Evolutionary conservation across 1,140 invertebrate species (phyloP).

Genomic region (Rhopalosiphum padi): DNA sequence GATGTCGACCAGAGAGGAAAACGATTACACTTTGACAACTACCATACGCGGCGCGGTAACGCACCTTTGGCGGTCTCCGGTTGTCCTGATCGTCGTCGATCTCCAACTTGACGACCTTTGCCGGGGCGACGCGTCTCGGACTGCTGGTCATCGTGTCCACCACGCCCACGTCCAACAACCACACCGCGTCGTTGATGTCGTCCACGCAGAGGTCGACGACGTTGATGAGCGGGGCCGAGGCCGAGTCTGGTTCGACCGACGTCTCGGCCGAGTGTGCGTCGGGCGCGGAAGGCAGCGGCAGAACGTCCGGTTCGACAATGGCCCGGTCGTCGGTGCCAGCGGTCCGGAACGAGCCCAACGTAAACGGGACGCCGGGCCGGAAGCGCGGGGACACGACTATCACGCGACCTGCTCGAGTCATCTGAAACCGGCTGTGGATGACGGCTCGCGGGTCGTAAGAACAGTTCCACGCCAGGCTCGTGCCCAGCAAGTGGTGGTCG

Average conservation of each 20-base stretch:
- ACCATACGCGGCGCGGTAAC: neutral
- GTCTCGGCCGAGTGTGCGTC: neutral
- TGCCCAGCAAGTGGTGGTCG: constrained; percentile 27
- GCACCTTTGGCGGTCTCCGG: neutral
- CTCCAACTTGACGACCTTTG: constrained; percentile 69
- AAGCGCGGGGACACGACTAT: neutral
- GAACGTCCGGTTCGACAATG: neutral
- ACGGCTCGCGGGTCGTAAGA: neutral
- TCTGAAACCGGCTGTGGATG: constrained; percentile 37
- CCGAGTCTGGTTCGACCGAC: neutral
- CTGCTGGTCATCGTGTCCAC: constrained; percentile 66
- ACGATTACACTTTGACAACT: neutral
- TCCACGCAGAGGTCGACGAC: constrained; percentile 70
- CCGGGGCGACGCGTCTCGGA: constrained; percentile 66
- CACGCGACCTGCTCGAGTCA: neutral
- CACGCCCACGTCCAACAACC: constrained; percentile 70
- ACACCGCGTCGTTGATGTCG: constrained; percentile 65
- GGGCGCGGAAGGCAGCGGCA: neutral
- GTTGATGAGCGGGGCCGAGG: neutral
- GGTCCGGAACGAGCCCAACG: neutral
- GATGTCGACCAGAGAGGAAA: neutral
- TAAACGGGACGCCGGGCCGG: constrained; percentile 25
- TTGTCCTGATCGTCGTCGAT: constrained; percentile 61
- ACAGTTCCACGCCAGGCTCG: neutral
- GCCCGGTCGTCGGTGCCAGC: neutral